These are phyloP conservation scores for Cerceris rybyensis DNA, from an alignment of 2,888 invertebrate genomes.

Conservation along the genomic window DNA sequence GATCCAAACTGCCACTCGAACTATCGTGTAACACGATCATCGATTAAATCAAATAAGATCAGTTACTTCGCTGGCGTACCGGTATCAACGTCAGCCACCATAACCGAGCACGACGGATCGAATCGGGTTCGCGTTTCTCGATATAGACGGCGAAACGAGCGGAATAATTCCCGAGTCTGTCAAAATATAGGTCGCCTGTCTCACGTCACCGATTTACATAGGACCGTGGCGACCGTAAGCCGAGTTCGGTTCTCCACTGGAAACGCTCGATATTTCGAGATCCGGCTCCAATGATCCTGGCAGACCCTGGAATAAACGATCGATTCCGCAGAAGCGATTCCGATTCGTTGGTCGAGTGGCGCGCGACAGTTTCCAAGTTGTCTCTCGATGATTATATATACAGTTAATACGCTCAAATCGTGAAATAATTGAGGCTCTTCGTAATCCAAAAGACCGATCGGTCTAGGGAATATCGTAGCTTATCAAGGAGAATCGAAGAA, in stretches of 20 bases:
- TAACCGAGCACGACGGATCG: slow-evolving; percentile 25
- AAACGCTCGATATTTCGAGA: slow-evolving; percentile 59
- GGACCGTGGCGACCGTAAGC: slow-evolving; percentile 15
- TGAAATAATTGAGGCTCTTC: neutral
- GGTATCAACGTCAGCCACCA: slow-evolving; percentile 51
- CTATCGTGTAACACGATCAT: slow-evolving; percentile 45
- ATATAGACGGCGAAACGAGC: slow-evolving; percentile 54
- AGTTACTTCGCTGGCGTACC: slow-evolving; percentile 48
- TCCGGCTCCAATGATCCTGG: slow-evolving; percentile 35
- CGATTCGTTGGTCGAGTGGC: slow-evolving; percentile 28
- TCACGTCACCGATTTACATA: slow-evolving; percentile 54
- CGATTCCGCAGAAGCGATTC: slow-evolving; percentile 41
- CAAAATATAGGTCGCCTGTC: slow-evolving; percentile 61
- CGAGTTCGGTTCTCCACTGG: slow-evolving; percentile 19
- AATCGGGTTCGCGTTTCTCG: slow-evolving; percentile 21
- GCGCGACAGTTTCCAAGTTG: slow-evolving; percentile 13
- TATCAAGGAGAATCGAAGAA: too few relatives aligned
- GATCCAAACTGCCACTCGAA: slow-evolving; percentile 33
- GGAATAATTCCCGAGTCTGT: slow-evolving; percentile 65
- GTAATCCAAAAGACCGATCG: too few relatives aligned
- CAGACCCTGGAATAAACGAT: slow-evolving; percentile 44
- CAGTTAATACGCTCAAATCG: neutral
- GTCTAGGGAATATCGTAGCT: too few relatives aligned
- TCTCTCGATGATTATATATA: neutral
- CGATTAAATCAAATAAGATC: slow-evolving; percentile 58